A percentile compares a stretch with the other conserved stretches of the same genome.
These are phyloP conservation scores for Antennarius striatus DNA, from an alignment of 2,113 vertebrate species.

Conservation along the genomic window DNA sequence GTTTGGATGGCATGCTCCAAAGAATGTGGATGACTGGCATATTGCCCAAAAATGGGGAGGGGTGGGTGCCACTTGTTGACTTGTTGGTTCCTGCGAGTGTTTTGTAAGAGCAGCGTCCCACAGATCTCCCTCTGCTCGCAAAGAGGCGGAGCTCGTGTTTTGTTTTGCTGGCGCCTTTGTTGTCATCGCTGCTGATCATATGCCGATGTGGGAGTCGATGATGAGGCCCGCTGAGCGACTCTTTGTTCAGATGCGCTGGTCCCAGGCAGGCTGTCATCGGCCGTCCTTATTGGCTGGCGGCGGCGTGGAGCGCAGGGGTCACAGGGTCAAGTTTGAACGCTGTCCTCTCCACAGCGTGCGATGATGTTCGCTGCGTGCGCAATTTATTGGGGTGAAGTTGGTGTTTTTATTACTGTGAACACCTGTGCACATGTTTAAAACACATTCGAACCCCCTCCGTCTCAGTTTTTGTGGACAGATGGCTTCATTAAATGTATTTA, in stretches of 20 bases:
- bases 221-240: conserved; percentile 50
- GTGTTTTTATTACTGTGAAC: conserved; percentile 6
- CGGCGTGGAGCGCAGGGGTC: conserved; percentile 22
- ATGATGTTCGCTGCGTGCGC: conserved; percentile 35
- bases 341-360: background rate
- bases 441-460: background rate
- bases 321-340: conserved; percentile 34
- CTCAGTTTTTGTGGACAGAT: background rate
- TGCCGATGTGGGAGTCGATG: conserved; percentile 39
- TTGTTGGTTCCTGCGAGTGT: conserved; percentile 47
- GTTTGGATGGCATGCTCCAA: conserved; percentile 61
- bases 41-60: conserved; percentile 60
- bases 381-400: conserved; percentile 3
- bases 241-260: conserved; percentile 61
- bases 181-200: conserved; percentile 16
- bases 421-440: background rate
- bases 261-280: conserved; percentile 24
- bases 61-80: conserved; percentile 78
- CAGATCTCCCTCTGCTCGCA: conserved; percentile 26
- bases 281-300: conserved; percentile 43
- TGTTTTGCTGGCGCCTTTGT: conserved; percentile 29
- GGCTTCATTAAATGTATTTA: too few relatives aligned
- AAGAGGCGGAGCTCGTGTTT: conserved; percentile 29
- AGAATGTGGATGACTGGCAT: conserved; percentile 72
- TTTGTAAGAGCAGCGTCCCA: conserved; percentile 17